Percentiles rank a stretch among this genome's conserved stretches.
These are phyloP conservation scores for Meleagris gallopavo DNA, from an alignment of 2,113 vertebrate species.

Conservation along the genomic window DNA sequence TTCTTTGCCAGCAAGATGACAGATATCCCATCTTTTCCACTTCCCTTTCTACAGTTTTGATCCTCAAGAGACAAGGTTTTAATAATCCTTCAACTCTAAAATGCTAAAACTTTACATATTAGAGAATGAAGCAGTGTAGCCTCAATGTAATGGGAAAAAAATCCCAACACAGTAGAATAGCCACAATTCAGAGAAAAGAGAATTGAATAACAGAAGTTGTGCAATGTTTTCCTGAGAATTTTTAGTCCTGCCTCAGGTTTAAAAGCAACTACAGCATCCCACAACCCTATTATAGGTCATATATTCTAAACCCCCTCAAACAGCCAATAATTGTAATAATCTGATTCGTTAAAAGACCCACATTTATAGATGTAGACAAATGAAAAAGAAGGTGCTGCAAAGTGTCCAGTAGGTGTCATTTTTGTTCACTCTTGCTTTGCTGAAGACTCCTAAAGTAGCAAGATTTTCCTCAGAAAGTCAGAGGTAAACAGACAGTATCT, in stretches of 20 bases:
- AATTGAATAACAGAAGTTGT: not conserved
- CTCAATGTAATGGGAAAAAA: not conserved
- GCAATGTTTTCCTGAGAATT: not conserved
- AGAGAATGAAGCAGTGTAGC: not conserved
- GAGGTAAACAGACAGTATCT: not conserved
- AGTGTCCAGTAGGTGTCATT: slow-evolving; percentile 25
- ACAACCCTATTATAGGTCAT: not conserved
- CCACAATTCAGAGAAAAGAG: not conserved
- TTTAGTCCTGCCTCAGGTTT: not conserved
- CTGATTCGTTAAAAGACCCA: not conserved
- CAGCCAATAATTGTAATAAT: not conserved
- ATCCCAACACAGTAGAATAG: not conserved
- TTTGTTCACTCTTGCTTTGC: not conserved
- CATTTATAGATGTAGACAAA: not conserved
- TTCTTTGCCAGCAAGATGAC: not conserved
- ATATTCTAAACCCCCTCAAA: not conserved
- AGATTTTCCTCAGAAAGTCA: not conserved
- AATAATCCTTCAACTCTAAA: not conserved
- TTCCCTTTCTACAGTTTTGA: not conserved
- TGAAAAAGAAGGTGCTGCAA: not conserved
- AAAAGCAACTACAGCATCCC: not conserved
- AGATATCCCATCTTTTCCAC: not conserved
- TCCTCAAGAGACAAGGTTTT: not conserved
- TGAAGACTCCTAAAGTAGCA: not conserved
- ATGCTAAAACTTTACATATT: not conserved